Evolutionary conservation across 2,113 vertebrate genomes (phyloP).

Genomic region (Capreolus pygargus): DNA sequence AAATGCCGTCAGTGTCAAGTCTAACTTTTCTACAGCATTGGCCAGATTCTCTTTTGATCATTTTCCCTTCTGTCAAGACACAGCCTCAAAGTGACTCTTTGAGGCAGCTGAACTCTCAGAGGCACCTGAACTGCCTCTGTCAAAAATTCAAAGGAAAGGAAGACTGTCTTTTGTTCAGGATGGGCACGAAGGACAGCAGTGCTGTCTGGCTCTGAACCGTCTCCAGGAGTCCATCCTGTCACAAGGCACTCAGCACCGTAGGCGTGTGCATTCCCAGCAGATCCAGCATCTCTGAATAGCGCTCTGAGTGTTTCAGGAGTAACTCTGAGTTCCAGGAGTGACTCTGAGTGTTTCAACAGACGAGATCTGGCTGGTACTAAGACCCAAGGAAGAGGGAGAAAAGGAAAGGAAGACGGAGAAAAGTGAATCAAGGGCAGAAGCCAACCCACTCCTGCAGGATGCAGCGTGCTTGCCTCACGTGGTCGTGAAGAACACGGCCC

Average conservation of each 20-base stretch:
- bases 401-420: conserved; percentile 73
- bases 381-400: conserved; percentile 53
- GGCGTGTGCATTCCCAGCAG: conserved; percentile 74
- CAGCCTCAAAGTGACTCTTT: conserved; percentile 45
- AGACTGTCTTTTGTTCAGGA: conserved; percentile 78
- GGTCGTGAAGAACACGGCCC: conserved; percentile 76
- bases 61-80: conserved; percentile 73
- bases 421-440: conserved; percentile 85
- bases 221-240: conserved; percentile 71
- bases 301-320: conserved; percentile 80
- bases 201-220: conserved; percentile 58
- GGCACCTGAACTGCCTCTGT: conserved; percentile 74
- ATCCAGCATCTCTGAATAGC: conserved; percentile 79
- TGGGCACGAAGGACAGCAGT: conserved; percentile 79
- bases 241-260: conserved; percentile 66
- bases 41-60: conserved; percentile 65
- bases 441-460: conserved; percentile 73
- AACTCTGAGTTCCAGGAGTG: conserved; percentile 78
- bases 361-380: conserved; percentile 81
- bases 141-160: conserved; percentile 78
- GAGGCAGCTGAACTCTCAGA: conserved; percentile 48
- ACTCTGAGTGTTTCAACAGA: conserved; percentile 79
- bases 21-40: conserved; percentile 55
- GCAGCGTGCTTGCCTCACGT: conserved; percentile 67
- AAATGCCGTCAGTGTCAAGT: conserved; percentile 26